Percentiles rank a stretch among this genome's conserved stretches.
Evolutionary conservation across 1,140 invertebrate species (phyloP).

Genomic region (Armadillidium nasatum): DNA sequence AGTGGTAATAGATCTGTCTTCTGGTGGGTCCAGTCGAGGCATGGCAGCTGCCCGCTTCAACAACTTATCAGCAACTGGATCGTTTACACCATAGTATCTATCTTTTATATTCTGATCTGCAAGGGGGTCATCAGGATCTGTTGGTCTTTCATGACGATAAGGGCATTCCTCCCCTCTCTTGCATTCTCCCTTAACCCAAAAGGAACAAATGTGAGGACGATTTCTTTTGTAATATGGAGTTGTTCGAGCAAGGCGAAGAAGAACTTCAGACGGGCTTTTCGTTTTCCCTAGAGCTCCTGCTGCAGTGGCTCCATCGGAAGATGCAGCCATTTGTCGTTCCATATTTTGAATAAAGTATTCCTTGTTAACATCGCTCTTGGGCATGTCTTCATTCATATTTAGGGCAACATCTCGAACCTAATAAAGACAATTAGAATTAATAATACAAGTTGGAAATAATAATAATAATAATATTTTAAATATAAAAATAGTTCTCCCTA

Average conservation of each 20-base stretch:
- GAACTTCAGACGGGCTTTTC: slow-evolving; percentile 74
- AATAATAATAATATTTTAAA: too few species aligned
- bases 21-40: slow-evolving; percentile 90
- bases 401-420: slow-evolving; percentile 90
- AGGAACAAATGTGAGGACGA: slow-evolving; percentile 97
- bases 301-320: slow-evolving; percentile 48
- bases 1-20: slow-evolving; percentile 94
- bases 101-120: slow-evolving; percentile 99
- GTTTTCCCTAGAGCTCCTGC: slow-evolving; percentile 63
- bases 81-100: slow-evolving; percentile 95
- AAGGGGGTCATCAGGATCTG: slow-evolving; percentile 97
- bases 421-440: slow-evolving; percentile 51
- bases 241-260: slow-evolving; percentile 90
- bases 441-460: too few species aligned
- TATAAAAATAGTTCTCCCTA: too few species aligned
- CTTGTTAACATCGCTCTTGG: slow-evolving; percentile 96
- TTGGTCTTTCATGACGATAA: slow-evolving; percentile 97
- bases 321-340: slow-evolving; percentile 64
- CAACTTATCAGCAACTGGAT: slow-evolving; percentile 97
- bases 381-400: slow-evolving; percentile 89
- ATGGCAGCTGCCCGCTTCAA: slow-evolving; percentile 87
- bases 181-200: slow-evolving; percentile 99
- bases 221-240: slow-evolving; percentile 99
- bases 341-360: slow-evolving; percentile 98
- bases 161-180: slow-evolving; percentile 98